Conservation (phyloP, 2,113 vertebrate species). For the Poeciliopsis retropinna region DNA sequence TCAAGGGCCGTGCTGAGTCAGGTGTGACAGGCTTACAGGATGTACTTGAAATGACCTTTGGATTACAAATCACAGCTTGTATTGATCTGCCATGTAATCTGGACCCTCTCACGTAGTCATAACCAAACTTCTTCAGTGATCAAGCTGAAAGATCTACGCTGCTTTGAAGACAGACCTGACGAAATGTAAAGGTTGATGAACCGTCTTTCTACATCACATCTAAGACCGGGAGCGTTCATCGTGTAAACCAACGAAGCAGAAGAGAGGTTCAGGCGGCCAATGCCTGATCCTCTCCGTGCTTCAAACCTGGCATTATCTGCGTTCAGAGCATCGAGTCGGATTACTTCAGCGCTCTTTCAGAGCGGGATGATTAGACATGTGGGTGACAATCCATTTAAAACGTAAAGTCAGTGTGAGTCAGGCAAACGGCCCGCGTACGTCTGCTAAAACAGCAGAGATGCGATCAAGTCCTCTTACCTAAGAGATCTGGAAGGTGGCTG, state of each 20-base stretch:
- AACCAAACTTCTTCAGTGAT: background rate
- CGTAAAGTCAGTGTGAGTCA: background rate
- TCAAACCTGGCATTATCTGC: background rate
- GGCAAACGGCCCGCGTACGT: background rate
- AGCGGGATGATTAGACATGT: background rate
- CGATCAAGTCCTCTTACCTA: background rate
- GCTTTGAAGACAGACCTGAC: background rate
- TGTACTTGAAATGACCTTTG: conserved; percentile 31
- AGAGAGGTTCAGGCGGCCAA: background rate
- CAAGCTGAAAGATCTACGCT: background rate
- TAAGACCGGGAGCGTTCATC: background rate
- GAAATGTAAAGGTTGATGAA: background rate
- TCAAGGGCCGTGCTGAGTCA: conserved; percentile 23
- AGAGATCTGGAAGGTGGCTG: background rate
- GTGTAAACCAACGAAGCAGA: background rate
- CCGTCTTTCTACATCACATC: background rate
- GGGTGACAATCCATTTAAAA: background rate
- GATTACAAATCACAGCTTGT: conserved; percentile 4
- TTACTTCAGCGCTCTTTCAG: background rate
- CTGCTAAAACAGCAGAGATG: background rate
- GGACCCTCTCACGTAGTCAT: background rate
- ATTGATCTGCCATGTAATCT: conserved; percentile 3
- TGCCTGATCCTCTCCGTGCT: background rate
- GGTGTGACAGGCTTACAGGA: background rate
- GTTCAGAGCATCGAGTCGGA: background rate